phyloP scores from a whole-genome alignment of 2,888 invertebrate genomes.

The Plagiodera versicolora region DNA sequence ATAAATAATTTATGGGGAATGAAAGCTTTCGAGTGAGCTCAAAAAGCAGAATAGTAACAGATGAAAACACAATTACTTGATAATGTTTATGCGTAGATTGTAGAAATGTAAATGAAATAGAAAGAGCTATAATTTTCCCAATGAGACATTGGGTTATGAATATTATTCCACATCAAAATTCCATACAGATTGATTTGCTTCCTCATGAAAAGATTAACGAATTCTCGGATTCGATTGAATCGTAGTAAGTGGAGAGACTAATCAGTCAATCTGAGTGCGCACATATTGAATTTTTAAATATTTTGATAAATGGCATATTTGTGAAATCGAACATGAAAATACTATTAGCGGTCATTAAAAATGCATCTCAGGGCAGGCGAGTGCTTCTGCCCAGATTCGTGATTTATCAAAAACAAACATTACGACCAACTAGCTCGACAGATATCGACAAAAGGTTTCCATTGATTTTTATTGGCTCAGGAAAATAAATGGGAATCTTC shows the following conservation, averaged over 20 bases:
- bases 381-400: slow-evolving; percentile 10
- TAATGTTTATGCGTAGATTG: no score
- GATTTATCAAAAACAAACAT: slow-evolving; percentile 8
- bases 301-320: slow-evolving; percentile 36
- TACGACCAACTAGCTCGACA: background rate
- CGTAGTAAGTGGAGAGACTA: background rate
- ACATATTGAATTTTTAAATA: slow-evolving; percentile 33
- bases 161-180: no score
- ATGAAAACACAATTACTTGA: no score
- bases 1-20: no score
- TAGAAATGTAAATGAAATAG: no score
- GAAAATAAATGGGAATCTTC: background rate
- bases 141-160: no score
- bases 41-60: no score
- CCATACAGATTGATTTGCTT: no score
- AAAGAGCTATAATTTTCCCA: no score
- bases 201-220: background rate
- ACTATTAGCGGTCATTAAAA: slow-evolving; percentile 33
- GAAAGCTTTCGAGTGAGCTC: no score
- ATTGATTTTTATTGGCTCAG: background rate
- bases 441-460: background rate
- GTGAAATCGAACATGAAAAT: slow-evolving; percentile 35
- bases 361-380: slow-evolving; percentile 17
- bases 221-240: background rate
- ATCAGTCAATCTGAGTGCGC: slow-evolving; percentile 18